These are phyloP conservation scores for Yoshiicerus persimilis DNA, from an alignment of 1,140 invertebrate genomes.

Conservation along the genomic window DNA sequence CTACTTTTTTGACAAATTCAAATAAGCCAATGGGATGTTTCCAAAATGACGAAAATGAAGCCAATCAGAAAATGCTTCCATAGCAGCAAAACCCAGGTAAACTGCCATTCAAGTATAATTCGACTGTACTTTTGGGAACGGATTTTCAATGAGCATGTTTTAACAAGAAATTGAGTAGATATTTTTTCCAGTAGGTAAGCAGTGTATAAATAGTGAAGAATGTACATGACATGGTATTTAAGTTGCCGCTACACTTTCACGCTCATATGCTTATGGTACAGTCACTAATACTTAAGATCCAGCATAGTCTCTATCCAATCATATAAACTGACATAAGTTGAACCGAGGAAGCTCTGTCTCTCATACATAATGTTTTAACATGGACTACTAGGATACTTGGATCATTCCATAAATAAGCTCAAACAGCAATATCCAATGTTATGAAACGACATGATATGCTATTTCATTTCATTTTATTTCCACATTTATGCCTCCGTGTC, in stretches of 20 bases:
- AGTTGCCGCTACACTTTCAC: not conserved
- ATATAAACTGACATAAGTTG: not conserved
- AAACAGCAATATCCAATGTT: slow-evolving; percentile 20
- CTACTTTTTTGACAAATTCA: too few species aligned
- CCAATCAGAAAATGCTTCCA: too few species aligned
- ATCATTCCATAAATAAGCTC: slow-evolving; percentile 4
- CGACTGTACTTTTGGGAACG: not conserved
- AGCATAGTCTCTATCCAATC: not conserved
- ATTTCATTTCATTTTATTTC: slow-evolving; percentile 23
- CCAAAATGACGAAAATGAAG: too few species aligned
- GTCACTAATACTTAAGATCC: not conserved
- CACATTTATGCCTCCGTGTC: not conserved
- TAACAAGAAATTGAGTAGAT: not conserved
- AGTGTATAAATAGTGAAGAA: not conserved
- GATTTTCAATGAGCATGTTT: not conserved
- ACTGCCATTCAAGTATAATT: too few species aligned
- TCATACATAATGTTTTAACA: not conserved
- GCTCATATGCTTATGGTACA: too few species aligned
- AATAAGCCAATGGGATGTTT: too few species aligned
- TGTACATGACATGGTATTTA: not conserved
- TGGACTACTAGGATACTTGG: not conserved
- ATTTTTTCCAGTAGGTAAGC: not conserved
- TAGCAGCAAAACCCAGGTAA: too few species aligned
- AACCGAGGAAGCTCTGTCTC: not conserved
- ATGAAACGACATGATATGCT: slow-evolving; percentile 17